Evolutionary conservation across 2,797 vertebrate species (phyloP).

Genomic region (Rachycentron canadum): DNA sequence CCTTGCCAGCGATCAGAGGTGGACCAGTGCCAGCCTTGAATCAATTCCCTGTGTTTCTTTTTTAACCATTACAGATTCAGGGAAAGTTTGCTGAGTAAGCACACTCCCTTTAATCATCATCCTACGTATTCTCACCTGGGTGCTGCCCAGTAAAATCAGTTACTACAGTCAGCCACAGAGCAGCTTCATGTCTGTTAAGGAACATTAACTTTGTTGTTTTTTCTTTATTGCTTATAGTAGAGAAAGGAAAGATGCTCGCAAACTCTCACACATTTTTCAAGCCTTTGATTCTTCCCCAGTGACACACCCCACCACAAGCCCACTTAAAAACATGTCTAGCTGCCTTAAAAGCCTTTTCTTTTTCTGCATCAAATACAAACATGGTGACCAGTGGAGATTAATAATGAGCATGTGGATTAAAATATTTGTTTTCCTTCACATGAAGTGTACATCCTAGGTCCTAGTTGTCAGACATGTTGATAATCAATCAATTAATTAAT

Average conservation of each 20-base stretch:
- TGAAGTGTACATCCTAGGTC: background rate
- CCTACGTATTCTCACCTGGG: conserved; percentile 9
- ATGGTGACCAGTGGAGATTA: background rate
- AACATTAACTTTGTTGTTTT: background rate
- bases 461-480: background rate
- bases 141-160: conserved; percentile 15
- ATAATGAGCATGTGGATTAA: background rate
- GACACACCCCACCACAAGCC: background rate
- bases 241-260: background rate
- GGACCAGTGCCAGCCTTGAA: conserved; percentile 45
- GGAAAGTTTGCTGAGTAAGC: conserved; percentile 35
- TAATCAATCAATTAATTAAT: background rate
- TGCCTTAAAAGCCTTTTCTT: background rate
- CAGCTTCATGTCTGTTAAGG: conserved; percentile 6
- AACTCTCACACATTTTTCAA: conserved; percentile 3
- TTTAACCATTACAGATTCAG: conserved; percentile 29
- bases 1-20: conserved; percentile 53
- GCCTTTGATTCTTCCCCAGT: background rate
- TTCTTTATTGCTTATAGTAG: conserved; percentile 3
- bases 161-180: conserved; percentile 1
- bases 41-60: conserved; percentile 31
- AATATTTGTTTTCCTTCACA: background rate
- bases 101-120: conserved; percentile 36
- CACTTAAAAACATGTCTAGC: background rate
- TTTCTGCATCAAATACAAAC: background rate